These are phyloP conservation scores for Notodonta ziczac DNA, from an alignment of 2,888 invertebrate species.

Conservation along the genomic window DNA sequence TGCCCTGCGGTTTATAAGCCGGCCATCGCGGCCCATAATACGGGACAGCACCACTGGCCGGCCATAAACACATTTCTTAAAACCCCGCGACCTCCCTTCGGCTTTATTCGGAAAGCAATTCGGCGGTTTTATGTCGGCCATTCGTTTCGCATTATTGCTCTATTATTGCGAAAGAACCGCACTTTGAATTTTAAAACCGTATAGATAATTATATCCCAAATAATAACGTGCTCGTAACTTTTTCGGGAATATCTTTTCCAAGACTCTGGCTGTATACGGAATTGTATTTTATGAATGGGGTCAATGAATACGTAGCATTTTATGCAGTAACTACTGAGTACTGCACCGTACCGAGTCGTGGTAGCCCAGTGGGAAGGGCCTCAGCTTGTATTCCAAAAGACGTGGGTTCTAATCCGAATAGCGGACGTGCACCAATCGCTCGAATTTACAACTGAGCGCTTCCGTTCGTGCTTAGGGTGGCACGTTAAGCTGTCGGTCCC, in stretches of 20 bases:
- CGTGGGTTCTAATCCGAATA: too few relatives aligned
- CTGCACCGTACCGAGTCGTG: too few relatives aligned
- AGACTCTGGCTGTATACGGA: background rate
- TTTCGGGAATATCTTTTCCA: constrained; percentile 7
- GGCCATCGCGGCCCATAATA: constrained; percentile 37
- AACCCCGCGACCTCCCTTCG: constrained; percentile 56
- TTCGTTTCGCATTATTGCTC: constrained; percentile 69
- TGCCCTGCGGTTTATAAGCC: constrained; percentile 46
- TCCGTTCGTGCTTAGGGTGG: too few relatives aligned
- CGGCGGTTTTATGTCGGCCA: constrained; percentile 63
- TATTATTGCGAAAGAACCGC: constrained; percentile 59
- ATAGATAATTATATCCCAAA: constrained; percentile 29
- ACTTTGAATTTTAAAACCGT: constrained; percentile 55
- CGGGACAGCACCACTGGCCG: constrained; percentile 33
- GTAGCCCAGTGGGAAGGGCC: too few relatives aligned
- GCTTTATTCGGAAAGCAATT: constrained; percentile 71
- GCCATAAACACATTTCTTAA: constrained; percentile 67
- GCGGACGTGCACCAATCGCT: too few relatives aligned
- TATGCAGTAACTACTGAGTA: too few relatives aligned
- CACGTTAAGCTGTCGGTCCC: too few relatives aligned
- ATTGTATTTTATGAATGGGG: background rate
- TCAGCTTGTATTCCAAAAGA: too few relatives aligned
- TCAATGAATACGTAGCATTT: background rate
- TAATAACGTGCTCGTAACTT: constrained; percentile 22
- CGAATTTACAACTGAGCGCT: too few relatives aligned